Evolutionary conservation across 2,113 vertebrate species (phyloP).

Genomic region (Falcunculus frontatus): DNA sequence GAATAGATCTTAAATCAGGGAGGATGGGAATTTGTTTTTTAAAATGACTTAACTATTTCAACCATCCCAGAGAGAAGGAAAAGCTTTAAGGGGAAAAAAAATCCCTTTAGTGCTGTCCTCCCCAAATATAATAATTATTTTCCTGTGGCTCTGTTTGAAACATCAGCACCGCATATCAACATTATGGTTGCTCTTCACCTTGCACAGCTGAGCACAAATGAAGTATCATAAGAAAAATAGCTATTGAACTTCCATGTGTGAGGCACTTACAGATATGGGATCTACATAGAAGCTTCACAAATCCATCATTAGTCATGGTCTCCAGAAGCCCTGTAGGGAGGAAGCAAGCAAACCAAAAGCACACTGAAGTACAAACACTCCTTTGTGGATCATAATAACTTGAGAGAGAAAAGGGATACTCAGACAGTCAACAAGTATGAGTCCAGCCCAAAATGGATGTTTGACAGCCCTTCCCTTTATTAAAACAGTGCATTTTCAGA

Average conservation of each 20-base stretch:
- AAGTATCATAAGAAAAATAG: slow-evolving; percentile 2
- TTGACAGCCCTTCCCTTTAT: neutral
- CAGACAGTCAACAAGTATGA: neutral
- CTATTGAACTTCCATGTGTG: neutral
- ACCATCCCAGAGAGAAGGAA: neutral
- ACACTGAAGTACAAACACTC: neutral
- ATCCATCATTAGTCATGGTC: neutral
- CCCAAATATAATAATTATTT: neutral
- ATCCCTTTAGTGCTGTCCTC: neutral
- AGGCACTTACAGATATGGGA: neutral
- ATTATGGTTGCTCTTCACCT: neutral
- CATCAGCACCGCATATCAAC: neutral
- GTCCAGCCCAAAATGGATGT: neutral
- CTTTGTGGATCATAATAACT: neutral
- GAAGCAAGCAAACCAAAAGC: neutral
- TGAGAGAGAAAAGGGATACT: neutral
- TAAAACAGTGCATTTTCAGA: slow-evolving; percentile 23
- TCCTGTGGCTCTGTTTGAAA: neutral
- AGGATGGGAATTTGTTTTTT: slow-evolving; percentile 51
- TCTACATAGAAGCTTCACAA: neutral
- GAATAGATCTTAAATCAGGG: slow-evolving; percentile 32
- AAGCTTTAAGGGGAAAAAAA: neutral
- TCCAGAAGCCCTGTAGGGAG: neutral
- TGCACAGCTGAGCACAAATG: neutral
- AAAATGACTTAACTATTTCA: slow-evolving; percentile 52